A percentile compares a stretch with the other conserved stretches of the same genome.
phyloP scores from a whole-genome alignment of 2,113 vertebrate species.

The Leptobrachium leishanense region DNA sequence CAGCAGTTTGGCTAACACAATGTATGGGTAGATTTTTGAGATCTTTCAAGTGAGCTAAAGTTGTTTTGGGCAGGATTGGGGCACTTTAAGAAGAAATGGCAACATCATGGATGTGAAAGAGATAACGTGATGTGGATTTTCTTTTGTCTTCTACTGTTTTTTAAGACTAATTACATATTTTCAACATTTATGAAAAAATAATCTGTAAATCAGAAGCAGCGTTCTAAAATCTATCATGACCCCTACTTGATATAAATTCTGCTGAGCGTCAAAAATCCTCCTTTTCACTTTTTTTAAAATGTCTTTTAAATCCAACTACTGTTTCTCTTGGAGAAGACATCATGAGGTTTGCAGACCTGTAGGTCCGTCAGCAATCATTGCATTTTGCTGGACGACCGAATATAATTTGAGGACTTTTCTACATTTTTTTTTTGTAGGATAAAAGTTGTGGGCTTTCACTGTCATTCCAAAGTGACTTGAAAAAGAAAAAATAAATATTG shows the following conservation, averaged over 20 bases:
- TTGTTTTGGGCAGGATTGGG: no score
- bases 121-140: no score
- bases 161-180: no score
- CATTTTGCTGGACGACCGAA: slow-evolving; percentile 50
- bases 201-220: background rate
- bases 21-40: no score
- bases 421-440: slow-evolving; percentile 46
- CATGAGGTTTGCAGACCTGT: slow-evolving; percentile 56
- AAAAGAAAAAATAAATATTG: slow-evolving; percentile 59
- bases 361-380: slow-evolving; percentile 49
- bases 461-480: slow-evolving; percentile 58
- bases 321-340: slow-evolving; percentile 52
- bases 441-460: slow-evolving; percentile 56
- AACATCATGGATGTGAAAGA: no score
- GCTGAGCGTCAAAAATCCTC: background rate
- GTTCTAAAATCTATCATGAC: background rate
- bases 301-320: slow-evolving; percentile 8
- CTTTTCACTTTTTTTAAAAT: background rate
- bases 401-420: slow-evolving; percentile 53
- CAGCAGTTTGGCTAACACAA: no score
- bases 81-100: no score
- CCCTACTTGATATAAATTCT: background rate
- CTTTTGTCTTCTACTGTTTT: no score
- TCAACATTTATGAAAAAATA: no score
- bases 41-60: no score